Percentiles rank a stretch among this genome's conserved stretches.
Conservation (phyloP, 2,888 invertebrate species). For the Molorchus minor region DNA sequence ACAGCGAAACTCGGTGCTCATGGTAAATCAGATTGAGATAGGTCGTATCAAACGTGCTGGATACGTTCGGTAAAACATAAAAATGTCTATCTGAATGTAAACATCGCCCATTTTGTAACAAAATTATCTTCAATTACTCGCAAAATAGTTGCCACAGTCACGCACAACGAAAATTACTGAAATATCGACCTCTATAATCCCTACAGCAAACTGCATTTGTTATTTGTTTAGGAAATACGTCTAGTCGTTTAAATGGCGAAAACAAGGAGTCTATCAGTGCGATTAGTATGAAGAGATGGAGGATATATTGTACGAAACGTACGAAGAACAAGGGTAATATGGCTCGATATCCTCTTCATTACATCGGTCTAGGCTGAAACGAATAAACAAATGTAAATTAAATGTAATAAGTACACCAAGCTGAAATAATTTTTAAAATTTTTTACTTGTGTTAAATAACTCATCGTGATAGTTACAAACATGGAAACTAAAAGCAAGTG, state of each 20-base stretch:
- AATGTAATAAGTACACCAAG: no score
- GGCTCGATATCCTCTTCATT: conserved; percentile 46
- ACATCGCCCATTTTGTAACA: conserved; percentile 26
- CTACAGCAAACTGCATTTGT: conserved; percentile 1
- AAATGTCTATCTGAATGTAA: conserved; percentile 25
- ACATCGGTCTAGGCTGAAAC: conserved; percentile 50
- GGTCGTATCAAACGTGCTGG: conserved; percentile 20
- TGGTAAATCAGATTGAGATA: conserved; percentile 35
- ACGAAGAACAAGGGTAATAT: conserved; percentile 60
- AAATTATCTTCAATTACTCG: conserved; percentile 20
- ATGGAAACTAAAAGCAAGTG: conserved; percentile 25
- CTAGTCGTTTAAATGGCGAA: conserved; percentile 37
- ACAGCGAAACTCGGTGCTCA: conserved; percentile 29
- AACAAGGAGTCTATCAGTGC: conserved; percentile 32
- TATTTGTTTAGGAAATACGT: conserved; percentile 14
- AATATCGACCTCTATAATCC: conserved; percentile 11
- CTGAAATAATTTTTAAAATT: conserved; percentile 9
- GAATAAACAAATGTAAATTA: conserved; percentile 1
- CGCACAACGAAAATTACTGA: conserved; percentile 21
- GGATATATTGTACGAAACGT: conserved; percentile 61
- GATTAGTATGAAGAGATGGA: conserved; percentile 62
- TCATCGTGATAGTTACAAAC: conserved; percentile 34
- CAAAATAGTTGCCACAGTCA: conserved; percentile 15
- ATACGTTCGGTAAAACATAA: not conserved
- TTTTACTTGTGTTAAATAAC: conserved; percentile 16